Conservation (phyloP, 2,888 invertebrate species). For the Neoscelio sp. region DNA sequence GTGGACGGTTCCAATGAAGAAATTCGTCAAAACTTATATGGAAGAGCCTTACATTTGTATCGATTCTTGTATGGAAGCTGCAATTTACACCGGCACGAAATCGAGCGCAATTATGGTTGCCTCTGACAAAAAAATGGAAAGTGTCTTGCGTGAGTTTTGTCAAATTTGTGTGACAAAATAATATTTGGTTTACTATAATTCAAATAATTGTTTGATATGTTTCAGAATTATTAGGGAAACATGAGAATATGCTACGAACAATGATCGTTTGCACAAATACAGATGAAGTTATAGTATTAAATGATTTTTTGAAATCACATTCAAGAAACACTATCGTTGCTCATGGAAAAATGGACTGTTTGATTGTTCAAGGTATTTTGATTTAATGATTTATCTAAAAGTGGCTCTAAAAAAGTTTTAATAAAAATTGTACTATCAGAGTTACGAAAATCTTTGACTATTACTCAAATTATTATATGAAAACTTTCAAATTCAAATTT, state of each 20-base stretch:
- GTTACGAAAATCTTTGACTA: too few relatives aligned
- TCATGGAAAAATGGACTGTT: constrained; percentile 82
- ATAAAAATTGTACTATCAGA: constrained; percentile 82
- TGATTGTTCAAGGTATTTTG: constrained; percentile 83
- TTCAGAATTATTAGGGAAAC: constrained; percentile 83
- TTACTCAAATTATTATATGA: too few relatives aligned
- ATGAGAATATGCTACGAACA: constrained; percentile 81
- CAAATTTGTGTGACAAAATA: too few relatives aligned
- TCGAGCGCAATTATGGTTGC: constrained; percentile 83
- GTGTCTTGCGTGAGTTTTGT: constrained; percentile 81
- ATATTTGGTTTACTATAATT: constrained; percentile 2
- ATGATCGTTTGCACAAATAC: constrained; percentile 86
- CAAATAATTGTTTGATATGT: constrained; percentile 35
- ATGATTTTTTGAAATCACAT: constrained; percentile 78
- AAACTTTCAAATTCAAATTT: too few relatives aligned
- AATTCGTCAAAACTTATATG: constrained; percentile 84
- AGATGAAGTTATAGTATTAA: constrained; percentile 84
- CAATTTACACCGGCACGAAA: constrained; percentile 87
- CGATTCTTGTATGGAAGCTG: constrained; percentile 89
- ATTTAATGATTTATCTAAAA: constrained; percentile 77
- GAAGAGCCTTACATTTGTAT: constrained; percentile 88
- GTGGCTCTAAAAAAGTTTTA: too few relatives aligned
- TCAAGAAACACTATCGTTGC: constrained; percentile 74
- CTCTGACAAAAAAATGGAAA: constrained; percentile 83
- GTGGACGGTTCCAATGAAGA: constrained; percentile 87